phyloP scores from a whole-genome alignment of 2,113 vertebrate genomes.

The Corythornis vintsioides region DNA sequence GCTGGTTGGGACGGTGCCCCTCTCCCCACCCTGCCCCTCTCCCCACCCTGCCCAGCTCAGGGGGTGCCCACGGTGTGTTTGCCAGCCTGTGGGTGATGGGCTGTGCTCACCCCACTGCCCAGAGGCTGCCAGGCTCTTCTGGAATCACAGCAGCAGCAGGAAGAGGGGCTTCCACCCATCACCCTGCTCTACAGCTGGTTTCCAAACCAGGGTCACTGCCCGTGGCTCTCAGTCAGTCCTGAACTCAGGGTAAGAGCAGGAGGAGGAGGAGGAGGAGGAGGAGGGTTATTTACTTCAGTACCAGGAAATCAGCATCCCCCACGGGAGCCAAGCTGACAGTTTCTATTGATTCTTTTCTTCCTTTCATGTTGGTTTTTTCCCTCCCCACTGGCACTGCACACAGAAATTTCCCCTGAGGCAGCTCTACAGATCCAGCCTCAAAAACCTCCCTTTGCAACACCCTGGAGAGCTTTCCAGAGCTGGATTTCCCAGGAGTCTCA shows the following conservation, averaged over 20 bases:
- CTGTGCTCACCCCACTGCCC: background rate
- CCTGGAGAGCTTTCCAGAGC: background rate
- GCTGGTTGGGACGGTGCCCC: background rate
- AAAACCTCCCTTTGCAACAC: background rate
- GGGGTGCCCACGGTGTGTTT: background rate
- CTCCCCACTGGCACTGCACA: background rate
- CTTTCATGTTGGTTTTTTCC: background rate
- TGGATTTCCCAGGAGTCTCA: background rate
- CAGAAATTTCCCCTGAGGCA: background rate
- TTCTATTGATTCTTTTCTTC: background rate
- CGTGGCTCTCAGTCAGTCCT: background rate
- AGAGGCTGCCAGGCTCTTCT: background rate
- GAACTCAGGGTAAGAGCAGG: slow-evolving; percentile 40
- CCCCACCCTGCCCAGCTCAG: background rate
- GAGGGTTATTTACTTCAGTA: background rate
- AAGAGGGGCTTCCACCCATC: fast-evolving
- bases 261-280: background rate
- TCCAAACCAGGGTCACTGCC: background rate
- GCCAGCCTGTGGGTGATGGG: background rate
- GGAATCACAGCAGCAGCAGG: background rate
- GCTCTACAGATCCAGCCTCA: background rate
- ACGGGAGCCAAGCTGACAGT: background rate
- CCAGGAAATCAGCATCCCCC: background rate
- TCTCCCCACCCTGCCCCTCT: background rate
- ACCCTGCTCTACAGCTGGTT: background rate